phyloP scores from a whole-genome alignment of 2,113 vertebrate genomes.

The Gavia stellata region DNA sequence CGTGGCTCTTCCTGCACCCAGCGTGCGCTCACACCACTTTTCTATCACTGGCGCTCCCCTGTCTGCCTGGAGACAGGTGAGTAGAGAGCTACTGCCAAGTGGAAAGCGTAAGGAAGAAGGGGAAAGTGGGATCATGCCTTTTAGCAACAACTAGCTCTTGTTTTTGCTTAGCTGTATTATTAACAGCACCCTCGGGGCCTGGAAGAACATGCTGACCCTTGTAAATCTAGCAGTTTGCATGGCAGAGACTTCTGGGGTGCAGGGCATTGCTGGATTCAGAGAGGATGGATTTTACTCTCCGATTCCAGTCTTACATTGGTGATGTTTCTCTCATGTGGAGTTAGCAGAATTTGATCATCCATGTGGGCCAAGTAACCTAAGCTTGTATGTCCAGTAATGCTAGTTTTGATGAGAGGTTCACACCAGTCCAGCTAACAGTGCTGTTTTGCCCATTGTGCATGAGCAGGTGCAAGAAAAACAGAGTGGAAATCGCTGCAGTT shows the following conservation, averaged over 20 bases:
- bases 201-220: background rate
- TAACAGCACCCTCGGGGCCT: rapidly evolving
- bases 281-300: background rate
- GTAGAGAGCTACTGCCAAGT: background rate
- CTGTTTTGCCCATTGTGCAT: background rate
- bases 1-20: background rate
- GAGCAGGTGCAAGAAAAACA: background rate
- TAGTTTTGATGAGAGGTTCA: background rate
- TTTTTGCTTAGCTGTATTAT: background rate
- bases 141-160: background rate
- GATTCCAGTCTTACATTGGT: background rate
- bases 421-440: background rate
- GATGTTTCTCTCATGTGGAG: background rate
- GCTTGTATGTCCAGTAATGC: background rate
- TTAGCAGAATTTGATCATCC: background rate
- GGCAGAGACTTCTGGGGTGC: background rate
- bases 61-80: background rate
- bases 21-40: background rate
- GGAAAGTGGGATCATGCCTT: background rate
- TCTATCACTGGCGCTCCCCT: background rate
- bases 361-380: background rate
- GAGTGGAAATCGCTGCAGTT: background rate
- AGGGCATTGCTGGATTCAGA: background rate
- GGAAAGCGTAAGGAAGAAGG: background rate
- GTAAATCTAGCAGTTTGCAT: background rate